Evolutionary conservation across 2,113 vertebrate species (phyloP).

Genomic region (Tragelaphus buxtoni): DNA sequence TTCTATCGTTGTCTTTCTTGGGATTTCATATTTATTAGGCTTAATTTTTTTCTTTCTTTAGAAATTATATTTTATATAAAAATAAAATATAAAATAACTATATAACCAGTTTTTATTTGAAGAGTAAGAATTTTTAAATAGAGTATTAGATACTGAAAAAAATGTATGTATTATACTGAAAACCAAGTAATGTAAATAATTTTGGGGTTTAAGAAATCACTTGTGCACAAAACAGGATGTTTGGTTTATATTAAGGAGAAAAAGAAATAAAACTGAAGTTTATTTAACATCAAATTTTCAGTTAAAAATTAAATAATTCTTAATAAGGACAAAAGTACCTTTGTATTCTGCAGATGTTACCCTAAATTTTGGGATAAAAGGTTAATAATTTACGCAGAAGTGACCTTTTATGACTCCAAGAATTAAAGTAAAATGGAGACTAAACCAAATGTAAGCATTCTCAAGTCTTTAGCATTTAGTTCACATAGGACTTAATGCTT

Average conservation of each 20-base stretch:
- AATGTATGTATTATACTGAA: too few species aligned
- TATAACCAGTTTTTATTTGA: too few species aligned
- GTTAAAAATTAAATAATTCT: too few species aligned
- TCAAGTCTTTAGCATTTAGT: background rate
- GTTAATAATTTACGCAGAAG: conserved; percentile 29
- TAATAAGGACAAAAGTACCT: too few species aligned
- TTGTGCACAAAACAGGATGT: too few species aligned
- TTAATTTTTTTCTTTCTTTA: conserved; percentile 16
- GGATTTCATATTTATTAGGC: background rate
- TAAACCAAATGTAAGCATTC: background rate
- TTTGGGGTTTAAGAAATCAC: too few species aligned
- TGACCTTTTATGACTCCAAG: background rate
- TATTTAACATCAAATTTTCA: too few species aligned
- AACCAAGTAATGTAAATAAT: too few species aligned
- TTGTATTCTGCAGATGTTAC: background rate
- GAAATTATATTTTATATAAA: conserved; percentile 35
- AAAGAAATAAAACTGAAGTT: too few species aligned
- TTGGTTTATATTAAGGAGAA: too few species aligned
- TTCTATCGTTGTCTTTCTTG: conserved; percentile 30
- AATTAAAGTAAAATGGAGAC: background rate
- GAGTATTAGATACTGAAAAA: too few species aligned
- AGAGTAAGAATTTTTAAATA: too few species aligned
- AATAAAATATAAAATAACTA: background rate
- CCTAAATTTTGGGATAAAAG: background rate
- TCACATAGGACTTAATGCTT: background rate